Base-by-base conservation (phyloP, 2,797 vertebrate species). In the Rachycentron canadum region DNA sequence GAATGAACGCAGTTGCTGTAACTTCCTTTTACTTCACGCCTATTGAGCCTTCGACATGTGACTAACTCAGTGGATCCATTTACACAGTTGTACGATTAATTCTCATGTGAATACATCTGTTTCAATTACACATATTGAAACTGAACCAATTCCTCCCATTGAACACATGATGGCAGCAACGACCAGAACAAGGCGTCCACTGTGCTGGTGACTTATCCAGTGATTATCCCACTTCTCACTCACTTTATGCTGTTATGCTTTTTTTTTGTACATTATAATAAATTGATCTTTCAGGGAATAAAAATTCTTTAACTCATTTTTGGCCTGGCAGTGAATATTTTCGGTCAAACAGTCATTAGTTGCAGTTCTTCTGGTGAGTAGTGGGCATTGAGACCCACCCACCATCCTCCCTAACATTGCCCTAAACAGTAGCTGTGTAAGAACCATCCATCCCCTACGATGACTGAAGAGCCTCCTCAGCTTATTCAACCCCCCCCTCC, bases 31-130 rank as follows among this genome's bases (percentile, higher is more conserved):
- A 28, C 49, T 59, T 67, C 11, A 57, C 34, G 41, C 41, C 55
- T 28, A 57, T 41, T 65, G 69, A 71, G 86, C 83, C 88, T 43
- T 41, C 76, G 88, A 90, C 84, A 53, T 75, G 55, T 67, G 53
- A 30, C 50, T 38, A 64, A 76, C 71, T 77, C 55, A 83, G 59
- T 80, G 65, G 62, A 74, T 77, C n/a, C 9, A 63, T 82, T 66
- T 34, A 50, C 28, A 73, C 16, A 21, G 21, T 71, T 76, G 71
- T 45, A 78, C 13, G 64, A 3, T 40, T 2, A 50, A 21, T 38
- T 69, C 21, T 75, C 45, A 57, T 13, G 16, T 34, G 52, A 6
- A 40, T 25, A 72, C 38, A 67, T 71, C 53, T 21, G 23, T 32
- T 32, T 32, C 32, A 32, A 7, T 7, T 3, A 73, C 63, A 53